phyloP scores from a whole-genome alignment of 2,797 vertebrate species.

The Pogonophryne albipinna region DNA sequence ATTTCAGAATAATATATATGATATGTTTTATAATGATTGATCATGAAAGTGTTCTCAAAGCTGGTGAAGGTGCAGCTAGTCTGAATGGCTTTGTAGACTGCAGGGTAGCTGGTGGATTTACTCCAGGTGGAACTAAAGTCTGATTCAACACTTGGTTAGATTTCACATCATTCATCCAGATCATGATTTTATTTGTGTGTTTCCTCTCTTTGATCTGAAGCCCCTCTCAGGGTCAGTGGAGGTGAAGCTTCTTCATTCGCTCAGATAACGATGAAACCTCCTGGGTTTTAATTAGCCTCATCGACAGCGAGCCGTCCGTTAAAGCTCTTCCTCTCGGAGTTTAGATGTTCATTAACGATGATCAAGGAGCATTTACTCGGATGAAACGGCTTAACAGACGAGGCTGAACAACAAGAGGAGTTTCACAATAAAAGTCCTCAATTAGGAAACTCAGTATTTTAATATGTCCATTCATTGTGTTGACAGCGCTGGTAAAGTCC shows the following conservation, averaged over 20 bases:
- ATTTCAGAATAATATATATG: too few relatives aligned
- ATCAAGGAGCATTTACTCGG: constrained; percentile 62
- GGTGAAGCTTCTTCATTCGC: constrained; percentile 84
- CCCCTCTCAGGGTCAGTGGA: constrained; percentile 81
- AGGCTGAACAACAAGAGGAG: constrained; percentile 21
- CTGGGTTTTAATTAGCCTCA: constrained; percentile 90
- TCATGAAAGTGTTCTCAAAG: too few relatives aligned
- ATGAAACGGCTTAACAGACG: constrained; percentile 46
- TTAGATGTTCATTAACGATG: constrained; percentile 81
- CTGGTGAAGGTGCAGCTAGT: too few relatives aligned
- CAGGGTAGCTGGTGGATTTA: too few relatives aligned
- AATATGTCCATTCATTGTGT: too few relatives aligned
- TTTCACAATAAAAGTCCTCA: constrained; percentile 8
- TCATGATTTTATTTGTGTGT: too few relatives aligned
- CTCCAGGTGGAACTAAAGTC: too few relatives aligned
- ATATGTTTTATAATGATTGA: too few relatives aligned
- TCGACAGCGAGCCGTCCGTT: constrained; percentile 86
- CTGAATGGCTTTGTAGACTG: too few relatives aligned
- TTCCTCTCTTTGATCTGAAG: constrained; percentile 76
- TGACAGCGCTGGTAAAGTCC: neutral
- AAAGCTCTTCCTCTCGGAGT: constrained; percentile 83
- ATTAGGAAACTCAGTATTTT: too few relatives aligned
- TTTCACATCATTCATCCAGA: too few relatives aligned
- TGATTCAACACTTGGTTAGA: too few relatives aligned
- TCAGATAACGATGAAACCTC: constrained; percentile 86